phyloP scores from a whole-genome alignment of 2,113 vertebrate genomes.

The Callospermophilus lateralis region DNA sequence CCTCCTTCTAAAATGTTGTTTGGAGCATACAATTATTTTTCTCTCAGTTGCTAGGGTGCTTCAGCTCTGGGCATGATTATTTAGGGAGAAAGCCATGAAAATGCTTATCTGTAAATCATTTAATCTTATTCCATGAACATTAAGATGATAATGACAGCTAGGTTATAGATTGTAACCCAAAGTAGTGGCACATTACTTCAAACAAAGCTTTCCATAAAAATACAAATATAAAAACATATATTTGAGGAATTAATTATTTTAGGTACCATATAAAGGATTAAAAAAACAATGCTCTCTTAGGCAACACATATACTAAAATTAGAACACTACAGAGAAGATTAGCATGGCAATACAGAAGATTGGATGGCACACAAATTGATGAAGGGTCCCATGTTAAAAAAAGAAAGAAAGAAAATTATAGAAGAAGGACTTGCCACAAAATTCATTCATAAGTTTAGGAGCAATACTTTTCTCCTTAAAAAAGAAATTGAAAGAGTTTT shows the following conservation, averaged over 20 bases:
- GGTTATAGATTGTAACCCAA: constrained; percentile 4
- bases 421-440: neutral
- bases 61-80: neutral
- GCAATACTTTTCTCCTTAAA: neutral
- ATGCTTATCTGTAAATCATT: neutral
- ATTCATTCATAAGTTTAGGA: neutral
- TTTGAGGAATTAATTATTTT: neutral
- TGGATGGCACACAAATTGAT: neutral
- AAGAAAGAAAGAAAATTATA: neutral
- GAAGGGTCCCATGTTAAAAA: neutral
- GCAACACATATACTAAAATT: neutral
- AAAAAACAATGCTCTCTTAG: neutral
- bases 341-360: neutral
- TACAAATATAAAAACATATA: neutral
- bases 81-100: neutral
- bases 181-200: neutral
- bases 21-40: neutral
- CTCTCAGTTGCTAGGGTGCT: neutral
- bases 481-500: neutral
- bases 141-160: neutral
- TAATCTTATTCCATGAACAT: neutral
- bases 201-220: constrained; percentile 15
- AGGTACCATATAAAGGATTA: neutral
- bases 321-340: neutral
- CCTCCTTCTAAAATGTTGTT: neutral